Evolutionary conservation across 2,888 invertebrate genomes (phyloP).

Genomic region (Platycheirus rosarum): DNA sequence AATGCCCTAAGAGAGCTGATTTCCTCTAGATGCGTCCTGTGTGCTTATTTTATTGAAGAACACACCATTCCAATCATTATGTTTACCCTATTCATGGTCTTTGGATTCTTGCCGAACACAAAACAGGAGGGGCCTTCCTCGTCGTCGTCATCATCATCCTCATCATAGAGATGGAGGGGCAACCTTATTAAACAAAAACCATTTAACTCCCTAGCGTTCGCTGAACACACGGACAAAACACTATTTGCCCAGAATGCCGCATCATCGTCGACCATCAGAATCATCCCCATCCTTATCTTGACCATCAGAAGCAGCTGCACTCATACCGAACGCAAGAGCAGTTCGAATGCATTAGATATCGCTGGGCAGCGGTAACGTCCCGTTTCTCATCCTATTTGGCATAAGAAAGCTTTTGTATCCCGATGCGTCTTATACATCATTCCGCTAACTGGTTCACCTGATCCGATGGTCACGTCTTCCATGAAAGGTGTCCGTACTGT

Average conservation of each 20-base stretch:
- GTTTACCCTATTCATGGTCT: slow-evolving; percentile 49
- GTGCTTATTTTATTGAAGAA: slow-evolving; percentile 47
- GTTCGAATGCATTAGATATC: slow-evolving; percentile 45
- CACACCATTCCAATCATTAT: slow-evolving; percentile 36
- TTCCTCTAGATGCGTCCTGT: slow-evolving; percentile 38
- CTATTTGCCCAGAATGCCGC: slow-evolving; percentile 66
- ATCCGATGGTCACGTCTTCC: slow-evolving; percentile 70
- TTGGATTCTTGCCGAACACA: slow-evolving; percentile 44
- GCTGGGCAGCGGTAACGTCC: slow-evolving; percentile 57
- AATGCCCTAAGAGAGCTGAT: slow-evolving; percentile 15
- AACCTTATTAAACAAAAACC: slow-evolving; percentile 72
- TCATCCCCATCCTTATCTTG: slow-evolving; percentile 11
- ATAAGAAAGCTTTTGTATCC: slow-evolving; percentile 68
- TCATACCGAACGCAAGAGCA: slow-evolving; percentile 26
- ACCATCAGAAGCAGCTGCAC: slow-evolving; percentile 19
- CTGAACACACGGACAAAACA: slow-evolving; percentile 52
- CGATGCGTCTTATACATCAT: slow-evolving; percentile 71
- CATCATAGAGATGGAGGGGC: slow-evolving; percentile 5
- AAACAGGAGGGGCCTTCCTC: slow-evolving; percentile 37
- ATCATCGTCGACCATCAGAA: slow-evolving; percentile 51
- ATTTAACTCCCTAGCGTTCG: slow-evolving; percentile 55
- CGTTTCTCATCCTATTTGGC: slow-evolving; percentile 38
- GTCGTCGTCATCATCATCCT: too few relatives aligned
- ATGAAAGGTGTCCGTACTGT: slow-evolving; percentile 63
- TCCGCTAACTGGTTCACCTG: slow-evolving; percentile 67